phyloP scores from a whole-genome alignment of 2,888 invertebrate species.

The Augochlorella aurata region DNA sequence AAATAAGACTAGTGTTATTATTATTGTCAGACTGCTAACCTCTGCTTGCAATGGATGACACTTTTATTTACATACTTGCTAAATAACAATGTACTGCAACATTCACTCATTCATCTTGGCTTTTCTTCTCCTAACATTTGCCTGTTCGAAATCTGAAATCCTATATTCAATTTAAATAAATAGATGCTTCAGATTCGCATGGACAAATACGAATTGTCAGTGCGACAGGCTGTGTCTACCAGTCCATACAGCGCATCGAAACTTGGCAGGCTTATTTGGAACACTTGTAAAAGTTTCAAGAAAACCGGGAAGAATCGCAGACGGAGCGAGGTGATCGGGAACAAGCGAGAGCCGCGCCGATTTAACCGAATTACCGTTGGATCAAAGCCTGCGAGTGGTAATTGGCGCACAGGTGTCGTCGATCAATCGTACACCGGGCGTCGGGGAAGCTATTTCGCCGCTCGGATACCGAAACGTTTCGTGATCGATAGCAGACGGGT shows the following conservation, averaged over 20 bases:
- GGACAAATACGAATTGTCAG: too few relatives aligned
- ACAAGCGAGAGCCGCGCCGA: slow-evolving; percentile 55
- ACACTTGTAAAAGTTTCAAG: neutral
- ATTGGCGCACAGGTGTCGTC: slow-evolving; percentile 72
- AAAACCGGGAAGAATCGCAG: slow-evolving; percentile 3
- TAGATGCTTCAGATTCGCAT: too few relatives aligned
- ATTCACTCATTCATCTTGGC: too few relatives aligned
- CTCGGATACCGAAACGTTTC: slow-evolving; percentile 63
- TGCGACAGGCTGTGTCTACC: neutral
- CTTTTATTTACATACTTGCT: too few relatives aligned
- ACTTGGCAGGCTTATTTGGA: neutral
- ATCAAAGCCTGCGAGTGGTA: slow-evolving; percentile 72
- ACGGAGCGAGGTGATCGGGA: slow-evolving; percentile 16
- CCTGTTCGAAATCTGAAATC: too few relatives aligned
- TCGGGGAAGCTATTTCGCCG: slow-evolving; percentile 65
- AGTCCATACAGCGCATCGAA: neutral
- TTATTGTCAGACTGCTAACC: too few relatives aligned
- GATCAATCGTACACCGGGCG: slow-evolving; percentile 71
- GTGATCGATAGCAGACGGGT: slow-evolving; percentile 63
- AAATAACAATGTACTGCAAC: too few relatives aligned
- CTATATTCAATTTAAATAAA: too few relatives aligned
- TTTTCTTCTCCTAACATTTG: too few relatives aligned
- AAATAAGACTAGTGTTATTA: too few relatives aligned
- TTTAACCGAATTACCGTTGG: slow-evolving; percentile 76
- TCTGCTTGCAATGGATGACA: too few relatives aligned